phyloP scores from a whole-genome alignment of 2,113 vertebrate species.

The Odocoileus virginianus region DNA sequence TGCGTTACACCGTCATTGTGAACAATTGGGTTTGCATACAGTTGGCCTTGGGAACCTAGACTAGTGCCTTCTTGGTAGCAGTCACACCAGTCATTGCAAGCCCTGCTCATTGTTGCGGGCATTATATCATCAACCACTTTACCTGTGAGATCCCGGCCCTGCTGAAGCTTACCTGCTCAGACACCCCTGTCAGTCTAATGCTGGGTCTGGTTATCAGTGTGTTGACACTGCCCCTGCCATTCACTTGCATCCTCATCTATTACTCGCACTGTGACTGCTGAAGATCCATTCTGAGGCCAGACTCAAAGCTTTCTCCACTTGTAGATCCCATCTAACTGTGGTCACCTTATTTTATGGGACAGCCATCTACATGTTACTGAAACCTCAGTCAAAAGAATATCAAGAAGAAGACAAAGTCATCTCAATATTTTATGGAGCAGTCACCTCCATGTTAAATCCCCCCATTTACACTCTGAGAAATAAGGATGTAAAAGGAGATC shows the following conservation, averaged over 20 bases:
- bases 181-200: neutral
- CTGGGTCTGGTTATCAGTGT: neutral
- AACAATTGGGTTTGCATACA: neutral
- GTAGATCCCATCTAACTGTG: neutral
- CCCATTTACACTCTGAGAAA: constrained; percentile 38
- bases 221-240: neutral
- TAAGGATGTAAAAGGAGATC: constrained; percentile 7
- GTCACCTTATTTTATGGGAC: neutral
- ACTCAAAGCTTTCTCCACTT: constrained; percentile 21
- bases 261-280: neutral
- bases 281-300: neutral
- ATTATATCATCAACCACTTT: constrained; percentile 18
- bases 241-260: neutral
- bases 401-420: constrained; percentile 17
- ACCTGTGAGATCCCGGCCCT: constrained; percentile 5
- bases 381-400: neutral
- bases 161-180: neutral
- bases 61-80: neutral
- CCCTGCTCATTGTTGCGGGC: neutral
- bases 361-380: neutral
- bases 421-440: constrained; percentile 14
- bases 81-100: neutral
- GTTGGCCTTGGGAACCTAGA: neutral
- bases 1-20: constrained; percentile 9
- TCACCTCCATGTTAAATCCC: constrained; percentile 46